Base-by-base conservation (phyloP, 1,140 invertebrate species). In the Polyergus mexicanus region DNA sequence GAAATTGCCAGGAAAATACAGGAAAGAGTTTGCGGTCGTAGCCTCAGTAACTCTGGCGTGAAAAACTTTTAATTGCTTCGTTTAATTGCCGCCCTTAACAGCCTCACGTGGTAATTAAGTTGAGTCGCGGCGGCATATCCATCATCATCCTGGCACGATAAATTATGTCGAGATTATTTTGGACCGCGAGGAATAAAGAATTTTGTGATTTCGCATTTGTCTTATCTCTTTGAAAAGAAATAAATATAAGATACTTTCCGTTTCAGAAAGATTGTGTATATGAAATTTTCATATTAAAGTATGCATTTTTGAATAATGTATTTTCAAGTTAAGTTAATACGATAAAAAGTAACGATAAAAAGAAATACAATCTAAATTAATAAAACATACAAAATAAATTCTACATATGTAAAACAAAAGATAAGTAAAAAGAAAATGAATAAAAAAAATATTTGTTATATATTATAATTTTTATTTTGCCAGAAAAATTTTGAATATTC, bases 11-110 rank as follows among this genome's bases (percentile, higher is more conserved):
- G 25, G 19, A 75, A 58, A 13, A 32, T 16, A 60, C 2, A 41
- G 35, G 58, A 38, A 74, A 32, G 25, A 38, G 11, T 19, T 58
- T 22, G 22, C 44, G 44, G 7, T 13, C 8, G 16, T 47, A 44
- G 6, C 19, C 11, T 75, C 63, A 54, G 51, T 28, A 56, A 65
- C 44, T 41, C 25, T 69, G 41, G n/a, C 44, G 54, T 74, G 56
- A 60, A 71, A 86, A 91, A 91, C 75, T 91, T 91, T 91, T 90
- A 91, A 91, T 89, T 89, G 77, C 72, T 74, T 32, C 58, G 51
- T 86, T 84, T 88, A 88, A 88, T 86, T 86, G 78, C 69, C 68
- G 19, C 8, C 51, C 71, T 85, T 71, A 65, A 44, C 44, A 16
- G 54, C 63, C 25, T 71, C 38, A 54, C 28, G 44, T 76, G 80